Conservation (phyloP, 2,888 invertebrate species). For the Eudasyphora cyanicolor region DNA sequence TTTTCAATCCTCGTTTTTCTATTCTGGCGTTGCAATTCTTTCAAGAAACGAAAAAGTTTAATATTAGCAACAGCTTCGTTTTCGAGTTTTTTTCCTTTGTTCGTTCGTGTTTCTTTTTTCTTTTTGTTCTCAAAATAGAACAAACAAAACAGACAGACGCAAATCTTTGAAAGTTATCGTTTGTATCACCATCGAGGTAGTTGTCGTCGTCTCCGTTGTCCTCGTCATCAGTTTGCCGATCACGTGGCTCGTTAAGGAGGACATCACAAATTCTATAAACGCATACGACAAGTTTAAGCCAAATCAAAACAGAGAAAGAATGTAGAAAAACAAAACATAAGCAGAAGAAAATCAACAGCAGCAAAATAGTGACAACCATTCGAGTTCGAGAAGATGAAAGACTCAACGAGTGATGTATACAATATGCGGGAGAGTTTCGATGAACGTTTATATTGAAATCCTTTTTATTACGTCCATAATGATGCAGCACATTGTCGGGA, state of each 20-base stretch:
- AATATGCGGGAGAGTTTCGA: neutral
- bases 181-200: conserved; percentile 10
- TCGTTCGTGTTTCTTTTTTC: neutral
- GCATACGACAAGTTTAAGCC: conserved; percentile 53
- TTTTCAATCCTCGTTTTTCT: neutral
- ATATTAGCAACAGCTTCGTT: conserved; percentile 43
- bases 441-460: neutral
- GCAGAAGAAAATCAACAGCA: too few species aligned
- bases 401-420: neutral
- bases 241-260: conserved; percentile 68
- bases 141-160: conserved; percentile 6
- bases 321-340: neutral
- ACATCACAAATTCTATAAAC: conserved; percentile 67
- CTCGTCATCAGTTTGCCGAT: conserved; percentile 61
- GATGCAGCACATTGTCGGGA: neutral
- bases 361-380: neutral
- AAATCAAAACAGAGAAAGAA: conserved; percentile 39
- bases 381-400: neutral
- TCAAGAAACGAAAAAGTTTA: conserved; percentile 5
- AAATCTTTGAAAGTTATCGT: conserved; percentile 39
- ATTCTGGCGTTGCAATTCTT: neutral
- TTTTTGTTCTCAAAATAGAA: neutral
- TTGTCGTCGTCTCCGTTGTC: neutral
- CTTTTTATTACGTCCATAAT: neutral
- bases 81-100: neutral